Base-by-base conservation (phyloP, 1,140 invertebrate species). In the Heliconius eleuchia region DNA sequence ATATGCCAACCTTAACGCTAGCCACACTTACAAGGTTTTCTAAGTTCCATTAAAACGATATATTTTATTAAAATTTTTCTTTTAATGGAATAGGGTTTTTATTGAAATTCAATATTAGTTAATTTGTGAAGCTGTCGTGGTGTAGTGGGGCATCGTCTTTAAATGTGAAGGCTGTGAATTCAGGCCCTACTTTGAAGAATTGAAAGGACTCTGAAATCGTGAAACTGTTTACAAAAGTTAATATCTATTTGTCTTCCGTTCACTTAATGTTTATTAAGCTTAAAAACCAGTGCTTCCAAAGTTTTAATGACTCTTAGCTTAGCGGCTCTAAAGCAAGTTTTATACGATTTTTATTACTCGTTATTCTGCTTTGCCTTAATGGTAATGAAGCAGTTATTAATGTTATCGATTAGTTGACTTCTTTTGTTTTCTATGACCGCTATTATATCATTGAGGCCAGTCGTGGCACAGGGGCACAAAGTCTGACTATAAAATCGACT, bases 291-390 rank as follows among this genome's bases (percentile, higher is more conserved):
- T 66, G 60, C 60, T 66, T 16, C 11, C 60, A 66, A 66, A 66
- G 60, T 66, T 66, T 66, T 66, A 66, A 66, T 66, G 60, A 66
- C 60, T 60, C 55, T 66, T 66, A 30, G 60, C 27, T 66, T 66
- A 66, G 60, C 23, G 60, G 60, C 60, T 66, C 23, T 23, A 66
- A 66, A 30, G 60, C 27, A n/a, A 66, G 60, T 66, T 66, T 66
- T 66, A 66, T 66, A 66, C 23, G 27, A 66, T 66, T 66, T 66
- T 66, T 66, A 66, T 66, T 27, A 66, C 60, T 66, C 60, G 60
- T 30, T 66, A 30, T 16, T 66, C 13, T 30, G 60, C 27, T 66
- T 9, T 66, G 27, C 9, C 60, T 27, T 66, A 66, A 66, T 66
- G 60, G 60, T 66, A 66, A 66, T 6, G 23, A 66, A 66, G 27